Conservation (phyloP, 2,113 vertebrate species). For the Ailurus styani region DNA sequence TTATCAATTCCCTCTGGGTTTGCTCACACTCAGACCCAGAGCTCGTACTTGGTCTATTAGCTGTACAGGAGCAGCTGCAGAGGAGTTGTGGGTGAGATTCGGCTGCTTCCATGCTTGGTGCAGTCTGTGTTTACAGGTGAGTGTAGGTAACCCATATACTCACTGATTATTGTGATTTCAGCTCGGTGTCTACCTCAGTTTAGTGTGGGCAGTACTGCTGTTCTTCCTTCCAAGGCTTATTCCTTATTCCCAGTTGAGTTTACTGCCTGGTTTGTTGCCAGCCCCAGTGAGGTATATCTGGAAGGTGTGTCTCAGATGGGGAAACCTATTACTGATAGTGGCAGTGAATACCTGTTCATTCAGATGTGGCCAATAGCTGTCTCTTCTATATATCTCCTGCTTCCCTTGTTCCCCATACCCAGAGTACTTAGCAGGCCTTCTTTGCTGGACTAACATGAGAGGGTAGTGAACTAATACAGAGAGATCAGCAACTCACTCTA, state of each 20-base stretch:
- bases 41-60: not conserved
- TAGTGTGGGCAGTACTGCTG: not conserved
- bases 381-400: too few species aligned
- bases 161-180: not conserved
- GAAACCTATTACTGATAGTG: not conserved
- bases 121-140: not conserved
- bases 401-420: not conserved
- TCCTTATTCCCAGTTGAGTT: not conserved
- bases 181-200: not conserved
- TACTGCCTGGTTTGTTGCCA: not conserved
- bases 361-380: not conserved
- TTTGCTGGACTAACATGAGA: not conserved
- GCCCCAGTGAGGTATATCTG: not conserved
- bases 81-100: not conserved
- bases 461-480: not conserved
- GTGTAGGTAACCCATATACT: rapidly evolving
- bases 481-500: not conserved
- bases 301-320: not conserved
- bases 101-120: not conserved
- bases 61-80: not conserved
- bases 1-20: not conserved
- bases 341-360: not conserved
- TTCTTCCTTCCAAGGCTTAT: not conserved
- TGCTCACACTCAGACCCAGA: not conserved
- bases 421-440: not conserved